Evolutionary conservation across 2,113 vertebrate species (phyloP).

Genomic region (Potamarius usumacintae): DNA sequence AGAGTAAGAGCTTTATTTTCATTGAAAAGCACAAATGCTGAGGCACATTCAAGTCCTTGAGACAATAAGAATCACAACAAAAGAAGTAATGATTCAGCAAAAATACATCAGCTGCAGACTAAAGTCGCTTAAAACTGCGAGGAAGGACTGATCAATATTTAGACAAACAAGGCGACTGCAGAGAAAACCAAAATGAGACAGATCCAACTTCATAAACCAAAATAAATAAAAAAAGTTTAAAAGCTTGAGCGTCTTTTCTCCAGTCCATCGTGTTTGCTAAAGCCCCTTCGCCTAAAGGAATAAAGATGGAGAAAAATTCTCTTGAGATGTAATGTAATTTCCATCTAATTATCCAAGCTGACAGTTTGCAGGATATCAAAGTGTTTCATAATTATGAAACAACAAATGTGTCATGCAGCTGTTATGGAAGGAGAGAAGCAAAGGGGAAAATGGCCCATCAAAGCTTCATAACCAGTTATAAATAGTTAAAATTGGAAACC

Average conservation of each 20-base stretch:
- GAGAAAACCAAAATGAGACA: background rate
- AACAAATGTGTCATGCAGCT: slow-evolving; percentile 50
- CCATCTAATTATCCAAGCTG: slow-evolving; percentile 67
- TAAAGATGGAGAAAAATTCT: slow-evolving; percentile 16
- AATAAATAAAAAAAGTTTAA: slow-evolving; percentile 1
- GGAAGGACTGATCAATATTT: slow-evolving; percentile 67
- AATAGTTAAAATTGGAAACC: background rate
- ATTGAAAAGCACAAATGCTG: slow-evolving; percentile 50
- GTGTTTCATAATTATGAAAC: slow-evolving; percentile 53
- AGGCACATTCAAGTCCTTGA: slow-evolving; percentile 49
- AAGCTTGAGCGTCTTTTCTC: background rate
- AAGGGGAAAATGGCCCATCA: background rate
- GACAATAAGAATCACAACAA: slow-evolving; percentile 60
- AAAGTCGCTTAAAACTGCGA: slow-evolving; percentile 61
- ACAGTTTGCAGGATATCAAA: slow-evolving; percentile 46
- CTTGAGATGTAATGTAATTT: slow-evolving; percentile 60
- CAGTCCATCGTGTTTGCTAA: slow-evolving; percentile 18
- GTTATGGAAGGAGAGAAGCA: slow-evolving; percentile 30
- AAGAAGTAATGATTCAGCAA: slow-evolving; percentile 71
- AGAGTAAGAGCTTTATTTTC: slow-evolving; percentile 51
- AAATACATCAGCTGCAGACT: slow-evolving; percentile 65
- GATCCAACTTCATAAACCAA: background rate
- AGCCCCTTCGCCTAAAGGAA: background rate
- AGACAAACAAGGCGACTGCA: slow-evolving; percentile 14
- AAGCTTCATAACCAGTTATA: slow-evolving; percentile 8